phyloP scores from a whole-genome alignment of 2,888 invertebrate genomes.

The Monochamus alternatus region DNA sequence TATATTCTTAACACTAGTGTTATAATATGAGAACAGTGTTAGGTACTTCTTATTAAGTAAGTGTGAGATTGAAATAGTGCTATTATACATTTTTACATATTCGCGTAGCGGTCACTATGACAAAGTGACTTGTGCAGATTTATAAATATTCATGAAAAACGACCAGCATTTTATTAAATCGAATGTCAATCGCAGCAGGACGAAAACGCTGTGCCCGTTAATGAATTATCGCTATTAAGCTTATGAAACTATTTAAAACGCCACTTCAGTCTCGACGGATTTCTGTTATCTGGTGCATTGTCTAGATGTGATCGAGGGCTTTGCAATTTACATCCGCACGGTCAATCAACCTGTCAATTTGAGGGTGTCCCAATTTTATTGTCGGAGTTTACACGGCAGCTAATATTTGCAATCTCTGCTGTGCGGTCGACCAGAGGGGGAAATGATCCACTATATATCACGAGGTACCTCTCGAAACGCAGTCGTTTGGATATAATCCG shows the following conservation, averaged over 20 bases:
- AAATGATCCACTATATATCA: background rate
- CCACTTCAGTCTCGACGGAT: conserved; percentile 9
- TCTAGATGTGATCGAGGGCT: conserved; percentile 14
- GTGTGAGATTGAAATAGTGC: too few species aligned
- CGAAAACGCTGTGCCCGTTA: conserved; percentile 15
- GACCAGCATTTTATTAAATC: background rate
- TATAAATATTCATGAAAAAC: too few species aligned
- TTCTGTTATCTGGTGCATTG: conserved; percentile 4
- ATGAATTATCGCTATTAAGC: conserved; percentile 32
- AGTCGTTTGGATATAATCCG: conserved; percentile 6
- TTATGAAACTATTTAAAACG: conserved; percentile 22
- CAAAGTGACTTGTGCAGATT: too few species aligned
- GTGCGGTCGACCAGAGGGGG: background rate
- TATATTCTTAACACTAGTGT: too few species aligned
- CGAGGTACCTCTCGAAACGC: background rate
- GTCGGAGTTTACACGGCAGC: background rate
- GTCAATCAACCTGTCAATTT: conserved; percentile 34
- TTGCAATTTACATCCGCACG: conserved; percentile 13
- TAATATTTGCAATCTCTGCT: conserved; percentile 13
- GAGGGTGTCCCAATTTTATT: conserved; percentile 21
- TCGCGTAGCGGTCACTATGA: too few species aligned
- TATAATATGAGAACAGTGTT: too few species aligned
- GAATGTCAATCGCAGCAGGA: conserved; percentile 27
- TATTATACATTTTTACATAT: too few species aligned
- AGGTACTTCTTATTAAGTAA: too few species aligned